Base-by-base conservation (phyloP, 2,797 vertebrate genomes). In the Moxostoma hubbsi region DNA sequence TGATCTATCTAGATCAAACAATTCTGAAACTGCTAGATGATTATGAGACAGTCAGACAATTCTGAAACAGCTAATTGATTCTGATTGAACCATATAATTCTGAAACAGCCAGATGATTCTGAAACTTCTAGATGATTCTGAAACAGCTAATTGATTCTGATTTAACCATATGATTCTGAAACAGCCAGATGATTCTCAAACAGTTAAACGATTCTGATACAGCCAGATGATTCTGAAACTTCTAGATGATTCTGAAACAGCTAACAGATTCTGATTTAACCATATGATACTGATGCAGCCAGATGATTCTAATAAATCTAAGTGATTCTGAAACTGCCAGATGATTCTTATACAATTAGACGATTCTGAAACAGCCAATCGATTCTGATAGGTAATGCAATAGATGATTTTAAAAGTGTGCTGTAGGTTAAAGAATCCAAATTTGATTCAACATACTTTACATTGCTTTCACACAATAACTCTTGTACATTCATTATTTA, bases 401-500 rank as follows among this genome's bases (percentile, higher is more conserved):
- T 24, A 24, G 24, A 24, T 24, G 24, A 24, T 24, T 53, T 43
- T 45, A 63, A 11, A 1, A 45, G 12, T 53, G 50, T 53, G 36
- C 68, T 71, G 68, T n/a, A 71, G 68, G 53, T 71, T 45, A 63
- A 43, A 63, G 10, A 4, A 63, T 24, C 9, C 45, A 61, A 54
- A 54, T 77, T 43, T 61, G 49, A 73, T 73, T 77, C 62, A 81
- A 76, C 54, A 72, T 49, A 61, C 7, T 1, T 36, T 64, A 59
- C 74, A 72, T 77, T 53, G 67, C 69, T 57, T 75, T 75, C 73
- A 9, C 73, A 6, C 51, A 55, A 65, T 75, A 65, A 75, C 65
- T 75, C 61, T 55, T 54, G 61, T 55, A 36, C 61, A 9, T 50
- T 57, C 53, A 66, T 75, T 75, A 65, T 65, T 75, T 75, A 66